These are phyloP conservation scores for Centropus unirufus DNA, from an alignment of 2,113 vertebrate species.

Conservation along the genomic window DNA sequence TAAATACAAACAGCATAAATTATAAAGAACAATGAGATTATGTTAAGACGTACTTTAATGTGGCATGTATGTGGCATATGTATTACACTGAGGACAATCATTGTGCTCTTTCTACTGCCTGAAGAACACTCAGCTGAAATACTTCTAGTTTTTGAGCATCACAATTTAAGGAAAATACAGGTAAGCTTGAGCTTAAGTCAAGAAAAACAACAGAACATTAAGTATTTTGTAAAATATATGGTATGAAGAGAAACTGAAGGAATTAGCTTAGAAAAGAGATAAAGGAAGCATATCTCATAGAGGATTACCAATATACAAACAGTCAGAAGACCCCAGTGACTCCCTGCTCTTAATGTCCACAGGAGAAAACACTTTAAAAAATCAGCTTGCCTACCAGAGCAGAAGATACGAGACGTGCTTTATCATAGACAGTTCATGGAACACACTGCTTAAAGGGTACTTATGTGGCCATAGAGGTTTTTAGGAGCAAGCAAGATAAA, in stretches of 20 bases:
- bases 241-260: background rate
- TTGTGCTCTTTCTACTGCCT: background rate
- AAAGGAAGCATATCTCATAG: background rate
- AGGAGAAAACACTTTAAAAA: background rate
- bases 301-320: background rate
- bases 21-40: background rate
- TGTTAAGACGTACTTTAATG: background rate
- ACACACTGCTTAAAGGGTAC: background rate
- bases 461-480: background rate
- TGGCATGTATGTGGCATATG: fast-evolving
- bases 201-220: background rate
- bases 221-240: background rate
- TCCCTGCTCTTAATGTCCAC: background rate
- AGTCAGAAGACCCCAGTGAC: background rate
- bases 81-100: background rate
- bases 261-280: background rate
- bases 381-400: background rate
- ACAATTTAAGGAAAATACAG: background rate
- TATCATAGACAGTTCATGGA: background rate
- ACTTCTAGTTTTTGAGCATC: background rate
- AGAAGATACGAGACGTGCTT: background rate
- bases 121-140: background rate
- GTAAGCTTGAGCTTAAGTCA: background rate
- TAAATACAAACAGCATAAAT: background rate
- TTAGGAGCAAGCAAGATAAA: background rate